Conservation (phyloP, 2,888 invertebrate species). For the Epinotia bilunana region DNA sequence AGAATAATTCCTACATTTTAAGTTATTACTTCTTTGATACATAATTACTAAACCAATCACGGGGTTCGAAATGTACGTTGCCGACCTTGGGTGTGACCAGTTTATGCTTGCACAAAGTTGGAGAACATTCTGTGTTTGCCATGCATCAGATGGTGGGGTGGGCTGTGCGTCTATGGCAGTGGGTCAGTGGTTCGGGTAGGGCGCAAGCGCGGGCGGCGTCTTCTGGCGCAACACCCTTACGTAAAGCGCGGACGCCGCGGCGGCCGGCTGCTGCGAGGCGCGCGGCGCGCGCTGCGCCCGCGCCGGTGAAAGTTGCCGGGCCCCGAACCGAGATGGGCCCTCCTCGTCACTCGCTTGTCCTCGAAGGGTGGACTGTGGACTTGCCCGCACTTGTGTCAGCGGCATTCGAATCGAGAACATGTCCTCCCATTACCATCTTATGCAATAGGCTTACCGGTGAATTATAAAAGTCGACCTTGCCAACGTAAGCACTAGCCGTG, state of each 20-base stretch:
- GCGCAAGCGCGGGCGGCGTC: slow-evolving; percentile 68
- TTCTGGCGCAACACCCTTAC: slow-evolving; percentile 83
- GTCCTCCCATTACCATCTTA: slow-evolving; percentile 18
- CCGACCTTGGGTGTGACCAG: slow-evolving; percentile 4
- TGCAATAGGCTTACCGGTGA: slow-evolving; percentile 35
- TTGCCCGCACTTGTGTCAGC: slow-evolving; percentile 31
- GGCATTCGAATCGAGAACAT: slow-evolving; percentile 35
- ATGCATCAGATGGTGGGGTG: slow-evolving; percentile 58
- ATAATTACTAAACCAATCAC: neutral
- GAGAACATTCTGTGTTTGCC: slow-evolving; percentile 57
- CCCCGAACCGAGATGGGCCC: slow-evolving; percentile 60
- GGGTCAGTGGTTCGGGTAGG: slow-evolving; percentile 81
- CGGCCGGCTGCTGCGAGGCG: slow-evolving; percentile 55
- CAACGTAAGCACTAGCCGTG: slow-evolving; percentile 33
- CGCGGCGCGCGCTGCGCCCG: slow-evolving; percentile 46
- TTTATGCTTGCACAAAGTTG: slow-evolving; percentile 30
- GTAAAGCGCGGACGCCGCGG: slow-evolving; percentile 72
- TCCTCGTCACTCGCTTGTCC: slow-evolving; percentile 30
- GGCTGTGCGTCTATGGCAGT: slow-evolving; percentile 71
- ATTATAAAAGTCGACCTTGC: slow-evolving; percentile 42
- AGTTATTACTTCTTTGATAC: neutral
- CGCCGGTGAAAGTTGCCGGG: slow-evolving; percentile 74
- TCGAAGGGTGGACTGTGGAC: slow-evolving; percentile 35
- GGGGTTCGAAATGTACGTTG: neutral
- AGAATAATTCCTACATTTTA: neutral